Conservation (phyloP, 2,888 invertebrate species). For the Andrena trimmerana region DNA sequence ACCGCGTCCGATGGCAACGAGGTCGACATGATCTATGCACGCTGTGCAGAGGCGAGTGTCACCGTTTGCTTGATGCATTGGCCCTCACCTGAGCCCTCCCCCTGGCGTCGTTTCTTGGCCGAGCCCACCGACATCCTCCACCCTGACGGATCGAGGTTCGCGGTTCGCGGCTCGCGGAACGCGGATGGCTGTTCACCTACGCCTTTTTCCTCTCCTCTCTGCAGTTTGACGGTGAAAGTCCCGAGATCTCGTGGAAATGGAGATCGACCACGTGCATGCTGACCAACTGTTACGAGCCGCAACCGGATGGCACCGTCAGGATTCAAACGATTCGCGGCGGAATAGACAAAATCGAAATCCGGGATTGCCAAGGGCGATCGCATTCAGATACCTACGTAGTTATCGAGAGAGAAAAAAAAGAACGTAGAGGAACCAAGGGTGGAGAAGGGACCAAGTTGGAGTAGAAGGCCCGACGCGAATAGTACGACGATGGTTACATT, state of each 20-base stretch:
- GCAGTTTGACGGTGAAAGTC: neutral
- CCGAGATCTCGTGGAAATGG: neutral
- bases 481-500: slow-evolving; percentile 81
- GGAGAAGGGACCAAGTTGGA: slow-evolving; percentile 51
- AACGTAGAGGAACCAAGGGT: slow-evolving; percentile 18
- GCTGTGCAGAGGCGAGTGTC: slow-evolving; percentile 76
- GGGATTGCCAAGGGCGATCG: slow-evolving; percentile 1
- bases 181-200: neutral
- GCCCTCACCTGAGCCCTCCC: slow-evolving; percentile 72
- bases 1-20: slow-evolving; percentile 70
- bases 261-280: neutral
- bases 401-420: slow-evolving; percentile 1
- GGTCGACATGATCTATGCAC: slow-evolving; percentile 81
- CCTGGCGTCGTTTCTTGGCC: slow-evolving; percentile 47
- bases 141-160: slow-evolving; percentile 33
- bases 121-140: slow-evolving; percentile 36
- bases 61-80: slow-evolving; percentile 80
- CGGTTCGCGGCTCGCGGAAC: neutral
- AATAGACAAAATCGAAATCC: neutral
- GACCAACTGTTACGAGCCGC: too few species aligned
- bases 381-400: neutral
- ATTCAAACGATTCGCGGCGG: neutral
- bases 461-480: slow-evolving; percentile 75
- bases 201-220: neutral
- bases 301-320: too few species aligned